These are phyloP conservation scores for Vimba vimba DNA, from an alignment of 2,113 vertebrate species.

Conservation along the genomic window DNA sequence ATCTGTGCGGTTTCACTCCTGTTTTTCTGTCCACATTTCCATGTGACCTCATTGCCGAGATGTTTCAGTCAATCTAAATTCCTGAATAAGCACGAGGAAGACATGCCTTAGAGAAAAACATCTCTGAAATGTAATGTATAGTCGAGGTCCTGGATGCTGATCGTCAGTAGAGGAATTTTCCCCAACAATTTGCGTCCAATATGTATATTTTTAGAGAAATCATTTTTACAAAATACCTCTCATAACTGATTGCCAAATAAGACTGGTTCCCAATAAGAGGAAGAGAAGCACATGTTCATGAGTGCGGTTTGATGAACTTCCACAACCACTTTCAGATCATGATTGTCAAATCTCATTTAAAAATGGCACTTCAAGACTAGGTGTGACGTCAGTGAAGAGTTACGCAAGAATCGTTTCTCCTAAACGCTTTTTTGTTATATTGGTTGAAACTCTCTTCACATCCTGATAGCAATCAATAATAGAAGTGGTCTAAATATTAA, in stretches of 20 bases:
- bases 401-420: too few relatives aligned
- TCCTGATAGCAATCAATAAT: too few relatives aligned
- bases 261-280: not conserved
- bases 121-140: not conserved
- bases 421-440: too few relatives aligned
- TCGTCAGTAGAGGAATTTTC: too few relatives aligned
- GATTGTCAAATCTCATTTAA: not conserved
- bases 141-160: not conserved
- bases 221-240: too few relatives aligned
- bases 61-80: slow-evolving; percentile 6
- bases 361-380: not conserved
- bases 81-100: not conserved
- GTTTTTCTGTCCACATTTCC: not conserved
- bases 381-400: not conserved
- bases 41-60: slow-evolving; percentile 4
- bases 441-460: too few relatives aligned
- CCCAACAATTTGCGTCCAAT: not conserved
- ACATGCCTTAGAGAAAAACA: not conserved
- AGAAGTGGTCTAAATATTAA: too few relatives aligned
- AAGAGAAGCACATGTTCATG: not conserved
- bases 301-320: not conserved
- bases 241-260: not conserved
- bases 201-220: not conserved
- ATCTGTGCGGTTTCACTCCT: not conserved
- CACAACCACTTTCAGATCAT: not conserved